These are phyloP conservation scores for Micromys minutus DNA, from an alignment of 2,113 vertebrate genomes.

Conservation along the genomic window DNA sequence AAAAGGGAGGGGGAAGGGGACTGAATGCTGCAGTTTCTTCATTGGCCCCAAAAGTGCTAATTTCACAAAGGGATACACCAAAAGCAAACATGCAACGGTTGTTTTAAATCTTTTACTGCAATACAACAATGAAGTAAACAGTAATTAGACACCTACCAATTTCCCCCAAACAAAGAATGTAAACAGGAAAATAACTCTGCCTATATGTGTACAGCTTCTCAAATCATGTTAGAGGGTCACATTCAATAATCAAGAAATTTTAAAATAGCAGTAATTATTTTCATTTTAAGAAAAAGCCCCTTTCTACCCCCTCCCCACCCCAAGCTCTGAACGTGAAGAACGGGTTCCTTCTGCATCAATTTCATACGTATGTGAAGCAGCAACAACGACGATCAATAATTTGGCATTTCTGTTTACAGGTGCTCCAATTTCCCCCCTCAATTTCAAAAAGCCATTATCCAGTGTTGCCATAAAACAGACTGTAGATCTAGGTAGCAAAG, in stretches of 20 bases:
- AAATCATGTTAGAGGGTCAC: conserved; percentile 81
- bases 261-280: conserved; percentile 83
- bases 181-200: conserved; percentile 82
- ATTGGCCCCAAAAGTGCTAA: conserved; percentile 84
- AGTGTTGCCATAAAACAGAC: conserved; percentile 88
- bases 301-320: conserved; percentile 56
- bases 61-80: conserved; percentile 84
- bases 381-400: conserved; percentile 82
- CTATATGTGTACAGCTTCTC: conserved; percentile 80
- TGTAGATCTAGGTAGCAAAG: conserved; percentile 85
- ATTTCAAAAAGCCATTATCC: conserved; percentile 88
- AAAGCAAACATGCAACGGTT: conserved; percentile 92
- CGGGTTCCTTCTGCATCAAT: conserved; percentile 80
- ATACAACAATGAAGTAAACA: conserved; percentile 86
- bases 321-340: conserved; percentile 81
- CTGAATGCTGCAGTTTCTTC: conserved; percentile 78
- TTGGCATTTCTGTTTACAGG: conserved; percentile 86
- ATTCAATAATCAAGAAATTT: conserved; percentile 82
- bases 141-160: conserved; percentile 84
- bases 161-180: conserved; percentile 74
- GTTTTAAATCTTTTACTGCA: conserved; percentile 88
- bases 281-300: conserved; percentile 80
- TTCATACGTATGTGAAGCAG: conserved; percentile 84
- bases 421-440: conserved; percentile 79
- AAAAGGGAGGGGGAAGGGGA: conserved; percentile 64